Evolutionary conservation across 53 echinoderm and acorn worm species (phyloP).

Genomic region (Echinometra lucunter): DNA sequence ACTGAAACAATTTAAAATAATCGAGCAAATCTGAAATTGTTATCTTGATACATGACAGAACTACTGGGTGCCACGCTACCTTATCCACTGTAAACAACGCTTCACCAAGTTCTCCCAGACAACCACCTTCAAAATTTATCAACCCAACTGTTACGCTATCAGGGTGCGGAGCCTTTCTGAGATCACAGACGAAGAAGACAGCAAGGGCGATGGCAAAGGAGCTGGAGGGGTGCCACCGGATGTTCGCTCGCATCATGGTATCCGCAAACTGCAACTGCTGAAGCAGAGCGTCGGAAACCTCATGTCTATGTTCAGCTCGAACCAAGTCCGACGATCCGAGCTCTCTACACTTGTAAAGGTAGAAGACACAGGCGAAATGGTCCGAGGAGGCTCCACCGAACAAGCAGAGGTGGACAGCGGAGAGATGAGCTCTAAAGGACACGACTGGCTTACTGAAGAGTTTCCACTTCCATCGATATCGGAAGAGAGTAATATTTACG

Average conservation of each 20-base stretch:
- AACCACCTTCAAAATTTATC: conserved; percentile 65
- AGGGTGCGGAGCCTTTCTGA: conserved; percentile 90
- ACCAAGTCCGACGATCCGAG: conserved; percentile 80
- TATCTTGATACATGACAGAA: conserved; percentile 71
- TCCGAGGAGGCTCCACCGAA: background rate
- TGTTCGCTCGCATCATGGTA: conserved; percentile 67
- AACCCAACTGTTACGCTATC: conserved; percentile 84
- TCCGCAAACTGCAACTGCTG: conserved; percentile 77
- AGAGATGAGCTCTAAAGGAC: conserved; percentile 53
- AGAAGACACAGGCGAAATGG: conserved; percentile 88
- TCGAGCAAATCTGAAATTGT: background rate
- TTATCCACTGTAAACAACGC: conserved; percentile 86
- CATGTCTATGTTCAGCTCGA: conserved; percentile 96
- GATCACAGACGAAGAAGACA: conserved; percentile 65
- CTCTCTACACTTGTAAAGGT: conserved; percentile 86
- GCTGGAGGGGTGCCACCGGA: background rate
- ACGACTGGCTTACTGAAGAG: conserved; percentile 88
- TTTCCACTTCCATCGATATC: conserved; percentile 91
- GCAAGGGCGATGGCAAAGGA: conserved; percentile 35
- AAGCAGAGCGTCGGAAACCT: conserved; percentile 91
- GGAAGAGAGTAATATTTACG: conserved; percentile 77
- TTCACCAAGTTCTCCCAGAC: conserved; percentile 69
- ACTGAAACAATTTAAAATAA: too few species aligned
- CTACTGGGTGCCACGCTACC: conserved; percentile 95
- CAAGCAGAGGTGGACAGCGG: conserved; percentile 20